Percentiles rank a stretch among this genome's conserved stretches.
phyloP scores from a whole-genome alignment of 1,140 invertebrate genomes.

The Calliopsis andreniformis region DNA sequence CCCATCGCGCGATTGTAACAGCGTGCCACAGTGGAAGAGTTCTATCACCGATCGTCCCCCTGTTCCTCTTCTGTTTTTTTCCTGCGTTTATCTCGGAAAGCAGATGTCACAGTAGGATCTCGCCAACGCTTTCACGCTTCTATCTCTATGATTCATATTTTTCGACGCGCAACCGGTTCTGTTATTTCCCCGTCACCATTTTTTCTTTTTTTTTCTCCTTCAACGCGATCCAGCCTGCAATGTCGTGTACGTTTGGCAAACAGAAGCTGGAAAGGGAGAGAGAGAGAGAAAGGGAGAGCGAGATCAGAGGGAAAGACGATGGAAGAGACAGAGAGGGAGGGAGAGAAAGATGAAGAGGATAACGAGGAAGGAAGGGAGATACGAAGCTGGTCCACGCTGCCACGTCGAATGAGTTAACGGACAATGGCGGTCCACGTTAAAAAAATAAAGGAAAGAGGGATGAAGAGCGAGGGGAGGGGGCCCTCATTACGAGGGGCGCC shows the following conservation, averaged over 20 bases:
- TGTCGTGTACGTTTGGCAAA: slow-evolving; percentile 5
- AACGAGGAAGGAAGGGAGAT: slow-evolving; percentile 63
- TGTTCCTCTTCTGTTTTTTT: slow-evolving; percentile 33
- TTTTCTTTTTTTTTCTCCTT: slow-evolving; percentile 43
- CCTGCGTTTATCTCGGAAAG: slow-evolving; percentile 48
- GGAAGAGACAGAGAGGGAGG: slow-evolving; percentile 43
- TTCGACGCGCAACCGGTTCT: slow-evolving; percentile 58
- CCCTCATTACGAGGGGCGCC: slow-evolving; percentile 78
- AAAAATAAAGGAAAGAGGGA: slow-evolving; percentile 74
- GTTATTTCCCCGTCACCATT: slow-evolving; percentile 44
- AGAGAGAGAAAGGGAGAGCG: slow-evolving; percentile 60
- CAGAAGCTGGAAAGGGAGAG: background rate
- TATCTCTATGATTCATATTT: slow-evolving; percentile 68
- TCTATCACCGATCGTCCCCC: slow-evolving; percentile 11
- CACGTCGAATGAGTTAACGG: slow-evolving; percentile 73
- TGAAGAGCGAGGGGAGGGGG: slow-evolving; percentile 56
- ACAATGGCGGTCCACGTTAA: slow-evolving; percentile 72
- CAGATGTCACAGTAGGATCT: slow-evolving; percentile 60
- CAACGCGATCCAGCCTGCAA: slow-evolving; percentile 21
- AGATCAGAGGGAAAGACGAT: slow-evolving; percentile 59
- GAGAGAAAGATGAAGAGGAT: slow-evolving; percentile 59
- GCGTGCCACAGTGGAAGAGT: background rate
- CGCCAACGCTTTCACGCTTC: slow-evolving; percentile 49
- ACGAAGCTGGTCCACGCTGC: slow-evolving; percentile 66
- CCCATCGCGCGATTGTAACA: background rate